Conservation (phyloP, 2,888 invertebrate genomes). For the Tenodera sinensis region DNA sequence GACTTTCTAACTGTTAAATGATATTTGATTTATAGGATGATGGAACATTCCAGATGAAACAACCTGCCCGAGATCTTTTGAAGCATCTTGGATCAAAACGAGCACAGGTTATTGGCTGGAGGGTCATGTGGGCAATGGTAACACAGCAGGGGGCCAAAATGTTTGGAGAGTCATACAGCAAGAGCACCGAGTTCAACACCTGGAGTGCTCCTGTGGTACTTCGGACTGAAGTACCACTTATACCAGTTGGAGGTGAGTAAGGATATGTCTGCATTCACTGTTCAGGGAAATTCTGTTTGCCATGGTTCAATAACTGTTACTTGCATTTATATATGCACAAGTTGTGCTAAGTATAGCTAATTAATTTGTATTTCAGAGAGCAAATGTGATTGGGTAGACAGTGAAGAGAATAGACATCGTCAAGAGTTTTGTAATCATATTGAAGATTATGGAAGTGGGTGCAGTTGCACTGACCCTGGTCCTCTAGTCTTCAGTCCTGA, state of each 20-base stretch:
- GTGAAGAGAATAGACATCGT: slow-evolving; percentile 47
- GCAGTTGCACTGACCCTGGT: slow-evolving; percentile 52
- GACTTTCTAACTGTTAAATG: neutral
- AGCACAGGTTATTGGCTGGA: slow-evolving; percentile 49
- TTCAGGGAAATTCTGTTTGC: neutral
- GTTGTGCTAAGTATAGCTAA: neutral
- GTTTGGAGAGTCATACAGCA: slow-evolving; percentile 50
- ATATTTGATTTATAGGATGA: slow-evolving; percentile 47
- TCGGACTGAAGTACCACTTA: slow-evolving; percentile 49
- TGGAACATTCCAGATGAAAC: slow-evolving; percentile 55
- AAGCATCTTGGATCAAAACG: slow-evolving; percentile 49
- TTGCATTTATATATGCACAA: too few species aligned
- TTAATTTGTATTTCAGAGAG: slow-evolving; percentile 42
- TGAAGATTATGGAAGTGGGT: slow-evolving; percentile 58
- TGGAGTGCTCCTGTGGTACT: slow-evolving; percentile 54
- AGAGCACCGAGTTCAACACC: slow-evolving; percentile 50
- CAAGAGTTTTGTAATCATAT: slow-evolving; percentile 53
- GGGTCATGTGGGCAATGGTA: slow-evolving; percentile 59
- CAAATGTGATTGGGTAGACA: slow-evolving; percentile 51
- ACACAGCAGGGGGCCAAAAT: slow-evolving; percentile 48
- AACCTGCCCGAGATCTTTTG: slow-evolving; percentile 47
- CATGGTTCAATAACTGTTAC: neutral
- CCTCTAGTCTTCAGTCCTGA: slow-evolving; percentile 47
- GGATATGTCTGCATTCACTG: neutral
- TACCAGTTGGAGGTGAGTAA: slow-evolving; percentile 40